Evolutionary conservation across 2,797 vertebrate species (phyloP).

Genomic region (Halcyon leucocephala): DNA sequence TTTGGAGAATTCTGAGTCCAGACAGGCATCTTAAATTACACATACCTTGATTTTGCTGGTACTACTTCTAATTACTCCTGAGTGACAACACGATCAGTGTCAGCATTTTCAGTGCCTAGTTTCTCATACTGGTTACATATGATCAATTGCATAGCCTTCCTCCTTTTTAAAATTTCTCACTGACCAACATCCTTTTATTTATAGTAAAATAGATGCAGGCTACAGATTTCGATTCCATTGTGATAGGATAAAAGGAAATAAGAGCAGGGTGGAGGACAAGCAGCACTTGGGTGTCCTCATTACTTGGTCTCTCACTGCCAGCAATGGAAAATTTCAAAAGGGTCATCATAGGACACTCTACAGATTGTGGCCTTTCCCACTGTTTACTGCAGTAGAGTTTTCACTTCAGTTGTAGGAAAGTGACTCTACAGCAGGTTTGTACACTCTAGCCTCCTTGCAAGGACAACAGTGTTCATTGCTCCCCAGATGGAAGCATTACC

Average conservation of each 20-base stretch:
- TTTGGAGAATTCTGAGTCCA: background rate
- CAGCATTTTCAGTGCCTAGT: background rate
- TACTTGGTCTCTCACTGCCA: background rate
- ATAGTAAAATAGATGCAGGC: background rate
- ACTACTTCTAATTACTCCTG: background rate
- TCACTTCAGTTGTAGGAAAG: constrained; percentile 5
- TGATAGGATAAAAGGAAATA: background rate
- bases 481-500: background rate
- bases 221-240: background rate
- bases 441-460: background rate
- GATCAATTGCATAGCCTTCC: background rate
- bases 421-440: background rate
- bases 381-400: background rate
- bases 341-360: background rate
- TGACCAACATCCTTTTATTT: constrained; percentile 20
- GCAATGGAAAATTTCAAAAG: background rate
- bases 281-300: background rate
- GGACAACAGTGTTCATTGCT: background rate
- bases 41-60: background rate
- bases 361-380: background rate
- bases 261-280: background rate
- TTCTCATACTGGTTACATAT: background rate
- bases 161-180: background rate
- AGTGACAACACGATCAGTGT: background rate
- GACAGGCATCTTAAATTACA: background rate